Evolutionary conservation across 1,140 invertebrate species (phyloP).

Genomic region (Contarinia nasturtii): DNA sequence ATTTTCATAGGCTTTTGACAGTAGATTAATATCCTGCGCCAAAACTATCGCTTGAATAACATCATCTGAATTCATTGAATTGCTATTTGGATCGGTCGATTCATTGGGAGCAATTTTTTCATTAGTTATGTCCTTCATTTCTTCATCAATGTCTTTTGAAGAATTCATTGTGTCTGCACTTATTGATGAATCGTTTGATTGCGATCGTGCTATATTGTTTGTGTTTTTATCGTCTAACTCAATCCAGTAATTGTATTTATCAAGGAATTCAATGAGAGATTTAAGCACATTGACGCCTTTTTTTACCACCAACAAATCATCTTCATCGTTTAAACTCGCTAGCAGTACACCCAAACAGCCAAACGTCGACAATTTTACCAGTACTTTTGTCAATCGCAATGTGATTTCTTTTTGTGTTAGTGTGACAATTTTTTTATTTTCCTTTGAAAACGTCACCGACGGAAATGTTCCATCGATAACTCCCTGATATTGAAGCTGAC

Average conservation of each 20-base stretch:
- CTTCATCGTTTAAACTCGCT: slow-evolving; percentile 42
- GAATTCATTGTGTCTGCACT: slow-evolving; percentile 18
- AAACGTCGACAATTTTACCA: slow-evolving; percentile 39
- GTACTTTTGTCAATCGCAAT: slow-evolving; percentile 37
- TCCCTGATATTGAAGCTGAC: slow-evolving; percentile 45
- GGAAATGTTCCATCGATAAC: slow-evolving; percentile 63
- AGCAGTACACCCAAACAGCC: slow-evolving; percentile 47
- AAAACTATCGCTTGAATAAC: slow-evolving; percentile 33
- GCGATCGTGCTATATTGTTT: slow-evolving; percentile 12
- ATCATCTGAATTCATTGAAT: slow-evolving; percentile 1
- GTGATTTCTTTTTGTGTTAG: slow-evolving; percentile 46
- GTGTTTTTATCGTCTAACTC: slow-evolving; percentile 23
- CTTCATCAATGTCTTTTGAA: slow-evolving; percentile 7
- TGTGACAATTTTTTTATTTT: slow-evolving; percentile 52
- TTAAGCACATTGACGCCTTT: slow-evolving; percentile 32
- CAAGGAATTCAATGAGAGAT: slow-evolving; percentile 33
- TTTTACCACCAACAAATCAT: slow-evolving; percentile 47
- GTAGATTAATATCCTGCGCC: slow-evolving; percentile 33
- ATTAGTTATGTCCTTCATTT: slow-evolving; percentile 1
- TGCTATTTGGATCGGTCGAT: background rate
- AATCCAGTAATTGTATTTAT: slow-evolving; percentile 31
- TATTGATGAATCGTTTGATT: slow-evolving; percentile 3
- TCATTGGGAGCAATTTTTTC: background rate
- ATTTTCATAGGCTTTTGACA: slow-evolving; percentile 31
- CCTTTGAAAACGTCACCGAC: slow-evolving; percentile 54